Evolutionary conservation across 1,140 invertebrate species (phyloP).

Genomic region (Sycobia sp.): DNA sequence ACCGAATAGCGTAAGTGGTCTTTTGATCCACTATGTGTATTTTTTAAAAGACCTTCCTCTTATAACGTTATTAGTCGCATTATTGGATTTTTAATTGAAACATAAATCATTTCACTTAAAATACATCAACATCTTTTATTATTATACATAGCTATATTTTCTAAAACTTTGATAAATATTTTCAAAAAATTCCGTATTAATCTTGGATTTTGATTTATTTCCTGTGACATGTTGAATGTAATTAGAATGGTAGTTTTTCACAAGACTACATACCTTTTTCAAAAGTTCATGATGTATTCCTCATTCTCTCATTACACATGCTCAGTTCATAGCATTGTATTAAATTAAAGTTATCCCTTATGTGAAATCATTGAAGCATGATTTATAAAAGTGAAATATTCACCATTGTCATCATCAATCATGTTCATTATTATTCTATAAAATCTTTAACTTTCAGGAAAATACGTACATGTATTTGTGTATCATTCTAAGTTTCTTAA

Average conservation of each 20-base stretch:
- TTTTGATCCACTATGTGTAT: conserved; percentile 58
- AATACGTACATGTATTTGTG: not conserved
- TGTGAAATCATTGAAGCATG: conserved; percentile 18
- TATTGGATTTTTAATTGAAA: conserved; percentile 30
- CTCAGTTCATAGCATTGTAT: conserved; percentile 25
- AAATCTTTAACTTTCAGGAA: conserved; percentile 7
- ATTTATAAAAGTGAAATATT: not conserved
- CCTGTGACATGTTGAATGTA: conserved; percentile 42
- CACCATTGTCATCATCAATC: conserved; percentile 8
- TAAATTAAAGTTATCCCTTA: conserved; percentile 7
- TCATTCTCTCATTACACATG: conserved; percentile 23
- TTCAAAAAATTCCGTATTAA: conserved; percentile 27
- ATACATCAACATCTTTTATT: conserved; percentile 26
- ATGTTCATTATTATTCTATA: conserved; percentile 14
- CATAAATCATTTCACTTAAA: conserved; percentile 26
- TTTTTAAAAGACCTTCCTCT: conserved; percentile 44
- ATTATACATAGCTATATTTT: conserved; percentile 20
- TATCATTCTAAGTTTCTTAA: no score
- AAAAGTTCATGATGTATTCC: conserved; percentile 6
- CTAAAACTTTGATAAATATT: conserved; percentile 25
- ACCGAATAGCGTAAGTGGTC: conserved; percentile 86
- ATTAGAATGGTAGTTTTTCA: conserved; percentile 46
- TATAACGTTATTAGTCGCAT: conserved; percentile 25
- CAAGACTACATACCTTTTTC: not conserved
- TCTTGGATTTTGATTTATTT: conserved; percentile 36